A percentile compares a stretch with the other conserved stretches of the same genome.
These are phyloP conservation scores for Forbesichthys agassizii DNA, from an alignment of 2,113 vertebrate genomes.

Conservation along the genomic window DNA sequence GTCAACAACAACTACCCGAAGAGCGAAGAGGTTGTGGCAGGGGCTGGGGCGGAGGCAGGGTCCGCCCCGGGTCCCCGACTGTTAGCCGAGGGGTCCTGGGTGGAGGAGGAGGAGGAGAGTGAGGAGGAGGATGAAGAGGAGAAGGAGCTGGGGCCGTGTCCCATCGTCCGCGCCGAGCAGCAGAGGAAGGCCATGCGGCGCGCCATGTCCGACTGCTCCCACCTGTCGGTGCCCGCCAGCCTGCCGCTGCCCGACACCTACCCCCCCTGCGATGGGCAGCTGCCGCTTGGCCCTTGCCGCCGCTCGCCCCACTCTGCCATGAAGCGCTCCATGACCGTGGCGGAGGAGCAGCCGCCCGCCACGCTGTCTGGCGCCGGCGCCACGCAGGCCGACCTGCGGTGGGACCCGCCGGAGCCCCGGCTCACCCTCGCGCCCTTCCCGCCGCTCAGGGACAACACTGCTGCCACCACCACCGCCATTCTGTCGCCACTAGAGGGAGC, in stretches of 20 bases:
- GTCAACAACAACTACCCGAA: conserved; percentile 57
- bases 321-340: conserved; percentile 85
- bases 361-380: conserved; percentile 60
- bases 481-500: conserved; percentile 76
- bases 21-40: conserved; percentile 12
- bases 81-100: conserved; percentile 52
- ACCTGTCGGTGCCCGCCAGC: conserved; percentile 87
- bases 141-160: conserved; percentile 61
- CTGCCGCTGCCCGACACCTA: conserved; percentile 88
- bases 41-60: conserved; percentile 1
- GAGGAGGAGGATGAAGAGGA: conserved; percentile 59
- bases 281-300: conserved; percentile 66
- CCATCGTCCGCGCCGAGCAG: conserved; percentile 78
- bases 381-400: conserved; percentile 62
- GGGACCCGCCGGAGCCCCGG: conserved; percentile 42
- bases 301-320: conserved; percentile 70
- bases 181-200: conserved; percentile 89
- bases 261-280: conserved; percentile 71
- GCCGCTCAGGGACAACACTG: conserved; percentile 50
- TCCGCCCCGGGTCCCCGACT: conserved; percentile 22
- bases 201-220: conserved; percentile 94
- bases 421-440: conserved; percentile 57
- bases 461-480: conserved; percentile 19
- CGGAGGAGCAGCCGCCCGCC: conserved; percentile 80
- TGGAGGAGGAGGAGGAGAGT: conserved; percentile 65